Evolutionary conservation across 2,797 vertebrate genomes (phyloP).

Genomic region (Limnodromus scolopaceus): DNA sequence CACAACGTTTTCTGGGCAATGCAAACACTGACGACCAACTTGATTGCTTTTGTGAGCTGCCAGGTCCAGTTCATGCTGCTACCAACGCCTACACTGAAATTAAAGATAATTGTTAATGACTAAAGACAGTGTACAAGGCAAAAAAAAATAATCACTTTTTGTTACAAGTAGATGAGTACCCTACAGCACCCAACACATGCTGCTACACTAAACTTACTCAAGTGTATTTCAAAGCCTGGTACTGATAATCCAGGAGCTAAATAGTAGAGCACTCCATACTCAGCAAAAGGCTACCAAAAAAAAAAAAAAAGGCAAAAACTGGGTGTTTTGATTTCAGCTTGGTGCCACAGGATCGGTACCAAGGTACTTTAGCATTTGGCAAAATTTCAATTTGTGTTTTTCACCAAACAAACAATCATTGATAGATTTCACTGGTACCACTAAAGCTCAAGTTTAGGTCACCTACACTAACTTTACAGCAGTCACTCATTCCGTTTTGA

Average conservation of each 20-base stretch:
- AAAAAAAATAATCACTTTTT: background rate
- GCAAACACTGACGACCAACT: background rate
- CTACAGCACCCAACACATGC: background rate
- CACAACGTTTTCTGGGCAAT: background rate
- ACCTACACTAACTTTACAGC: background rate
- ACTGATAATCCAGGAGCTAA: background rate
- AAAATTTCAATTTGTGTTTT: background rate
- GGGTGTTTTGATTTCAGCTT: background rate
- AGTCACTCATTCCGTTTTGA: background rate
- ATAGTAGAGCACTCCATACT: background rate
- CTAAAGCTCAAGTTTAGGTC: background rate
- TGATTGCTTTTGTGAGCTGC: background rate
- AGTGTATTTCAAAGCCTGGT: background rate
- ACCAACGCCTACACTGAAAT: background rate
- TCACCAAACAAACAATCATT: background rate
- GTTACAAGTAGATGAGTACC: background rate
- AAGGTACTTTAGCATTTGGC: background rate
- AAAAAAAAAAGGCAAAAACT: background rate
- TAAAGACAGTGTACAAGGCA: background rate
- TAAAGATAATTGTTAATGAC: background rate
- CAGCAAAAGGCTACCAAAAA: background rate
- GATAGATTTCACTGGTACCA: background rate
- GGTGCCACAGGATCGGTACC: too few species aligned
- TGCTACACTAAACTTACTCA: background rate
- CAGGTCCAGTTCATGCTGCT: background rate